Evolutionary conservation across 2,113 vertebrate genomes (phyloP).

Genomic region (Aplodontia rufa): DNA sequence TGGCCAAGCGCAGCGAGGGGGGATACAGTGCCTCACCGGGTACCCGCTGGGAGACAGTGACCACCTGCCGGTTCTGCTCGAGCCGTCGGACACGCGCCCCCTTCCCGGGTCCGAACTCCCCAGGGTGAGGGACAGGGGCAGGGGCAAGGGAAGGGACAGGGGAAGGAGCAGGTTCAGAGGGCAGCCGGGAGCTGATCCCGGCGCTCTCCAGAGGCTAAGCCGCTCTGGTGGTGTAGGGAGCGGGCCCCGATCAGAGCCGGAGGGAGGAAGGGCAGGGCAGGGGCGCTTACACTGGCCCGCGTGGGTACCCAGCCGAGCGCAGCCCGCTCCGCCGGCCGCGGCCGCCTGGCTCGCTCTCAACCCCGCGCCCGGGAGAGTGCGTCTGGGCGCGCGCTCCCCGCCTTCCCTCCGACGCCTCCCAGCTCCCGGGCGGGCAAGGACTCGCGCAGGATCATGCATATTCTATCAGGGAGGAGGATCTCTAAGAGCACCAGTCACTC

Average conservation of each 20-base stretch:
- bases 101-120: background rate
- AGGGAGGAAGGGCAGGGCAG: background rate
- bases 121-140: background rate
- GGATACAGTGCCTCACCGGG: no score
- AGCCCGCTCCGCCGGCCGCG: conserved; percentile 73
- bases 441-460: conserved; percentile 53
- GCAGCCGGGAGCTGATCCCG: background rate
- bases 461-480: conserved; percentile 69
- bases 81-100: background rate
- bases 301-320: background rate
- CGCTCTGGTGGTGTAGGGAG: background rate
- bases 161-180: accelerated
- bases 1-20: background rate
- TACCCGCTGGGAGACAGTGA: background rate
- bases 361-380: background rate
- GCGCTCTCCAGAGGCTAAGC: no score
- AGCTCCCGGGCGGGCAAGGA: background rate
- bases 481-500: conserved; percentile 35
- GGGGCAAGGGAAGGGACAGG: background rate
- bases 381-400: background rate
- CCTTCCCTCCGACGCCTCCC: background rate
- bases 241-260: background rate
- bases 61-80: background rate
- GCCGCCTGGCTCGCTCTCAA: conserved; percentile 72
- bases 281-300: background rate